These are phyloP conservation scores for Panzeria rudis DNA, from an alignment of 2,888 invertebrate species.

Conservation along the genomic window DNA sequence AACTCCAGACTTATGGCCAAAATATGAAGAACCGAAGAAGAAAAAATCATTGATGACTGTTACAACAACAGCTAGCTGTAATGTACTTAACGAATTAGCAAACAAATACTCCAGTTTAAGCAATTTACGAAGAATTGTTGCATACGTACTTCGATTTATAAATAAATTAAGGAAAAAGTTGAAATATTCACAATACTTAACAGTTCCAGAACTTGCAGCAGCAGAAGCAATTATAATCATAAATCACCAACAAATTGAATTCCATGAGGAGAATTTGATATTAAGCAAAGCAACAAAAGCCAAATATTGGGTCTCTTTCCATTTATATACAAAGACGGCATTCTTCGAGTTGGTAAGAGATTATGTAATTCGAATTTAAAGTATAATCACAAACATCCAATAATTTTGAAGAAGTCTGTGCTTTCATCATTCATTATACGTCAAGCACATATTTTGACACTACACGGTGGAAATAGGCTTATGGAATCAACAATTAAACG, in stretches of 20 bases:
- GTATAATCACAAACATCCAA: conserved; percentile 12
- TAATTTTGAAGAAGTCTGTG: conserved; percentile 5
- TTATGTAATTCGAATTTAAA: neutral
- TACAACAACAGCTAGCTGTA: neutral
- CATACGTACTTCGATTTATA: conserved; percentile 1
- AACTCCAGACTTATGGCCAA: neutral
- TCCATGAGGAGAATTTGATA: neutral
- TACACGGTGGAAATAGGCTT: conserved; percentile 1
- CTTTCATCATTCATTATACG: neutral
- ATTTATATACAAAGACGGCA: conserved; percentile 1
- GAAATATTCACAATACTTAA: neutral
- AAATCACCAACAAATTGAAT: neutral
- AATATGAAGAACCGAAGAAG: neutral
- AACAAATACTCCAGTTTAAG: neutral
- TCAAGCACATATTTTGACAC: neutral
- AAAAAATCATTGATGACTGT: neutral
- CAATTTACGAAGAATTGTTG: no score
- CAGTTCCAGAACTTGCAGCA: neutral
- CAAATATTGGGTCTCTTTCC: neutral
- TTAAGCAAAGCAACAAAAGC: conserved; percentile 4
- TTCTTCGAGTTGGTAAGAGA: conserved; percentile 6
- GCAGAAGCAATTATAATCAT: neutral
- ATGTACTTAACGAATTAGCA: neutral
- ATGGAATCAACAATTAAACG: neutral
- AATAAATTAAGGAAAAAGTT: neutral